Percentiles rank a stretch among this genome's conserved stretches.
Evolutionary conservation across 2,888 invertebrate genomes (phyloP).

Genomic region (Gymnosoma rotundatum): DNA sequence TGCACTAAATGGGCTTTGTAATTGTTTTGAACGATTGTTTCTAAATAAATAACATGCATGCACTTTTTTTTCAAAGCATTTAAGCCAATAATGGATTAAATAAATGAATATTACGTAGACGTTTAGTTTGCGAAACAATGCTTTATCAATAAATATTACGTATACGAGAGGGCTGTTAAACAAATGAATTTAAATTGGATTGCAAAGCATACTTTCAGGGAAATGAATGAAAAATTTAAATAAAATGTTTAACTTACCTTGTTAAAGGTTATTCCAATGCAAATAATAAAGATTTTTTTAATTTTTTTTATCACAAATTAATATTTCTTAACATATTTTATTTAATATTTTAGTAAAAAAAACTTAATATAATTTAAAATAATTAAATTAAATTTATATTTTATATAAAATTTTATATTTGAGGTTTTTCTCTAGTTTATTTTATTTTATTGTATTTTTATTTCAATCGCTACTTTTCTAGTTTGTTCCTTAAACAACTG

Average conservation of each 20-base stretch:
- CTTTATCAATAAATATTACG: constrained; percentile 36
- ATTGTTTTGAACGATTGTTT: no score
- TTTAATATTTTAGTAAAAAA: neutral
- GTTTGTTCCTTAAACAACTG: constrained; percentile 30
- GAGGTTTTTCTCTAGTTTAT: neutral
- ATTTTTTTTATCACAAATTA: neutral
- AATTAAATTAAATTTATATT: neutral
- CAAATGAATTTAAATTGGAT: neutral
- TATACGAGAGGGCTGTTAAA: constrained; percentile 2
- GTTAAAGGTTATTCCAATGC: neutral
- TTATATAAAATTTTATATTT: neutral
- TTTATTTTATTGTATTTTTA: constrained; percentile 8
- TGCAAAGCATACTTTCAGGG: constrained; percentile 9
- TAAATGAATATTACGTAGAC: constrained; percentile 18
- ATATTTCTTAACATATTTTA: neutral
- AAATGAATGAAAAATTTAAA: neutral
- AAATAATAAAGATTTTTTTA: constrained; percentile 4
- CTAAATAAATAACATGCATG: neutral
- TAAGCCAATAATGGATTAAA: neutral
- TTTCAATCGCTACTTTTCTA: neutral
- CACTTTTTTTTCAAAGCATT: neutral
- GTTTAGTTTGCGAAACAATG: neutral
- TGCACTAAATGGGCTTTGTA: no score
- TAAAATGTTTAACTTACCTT: constrained; percentile 25
- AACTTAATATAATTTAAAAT: no score